Conservation (phyloP, 2,888 invertebrate genomes). For the Brachyopa scutellaris region DNA sequence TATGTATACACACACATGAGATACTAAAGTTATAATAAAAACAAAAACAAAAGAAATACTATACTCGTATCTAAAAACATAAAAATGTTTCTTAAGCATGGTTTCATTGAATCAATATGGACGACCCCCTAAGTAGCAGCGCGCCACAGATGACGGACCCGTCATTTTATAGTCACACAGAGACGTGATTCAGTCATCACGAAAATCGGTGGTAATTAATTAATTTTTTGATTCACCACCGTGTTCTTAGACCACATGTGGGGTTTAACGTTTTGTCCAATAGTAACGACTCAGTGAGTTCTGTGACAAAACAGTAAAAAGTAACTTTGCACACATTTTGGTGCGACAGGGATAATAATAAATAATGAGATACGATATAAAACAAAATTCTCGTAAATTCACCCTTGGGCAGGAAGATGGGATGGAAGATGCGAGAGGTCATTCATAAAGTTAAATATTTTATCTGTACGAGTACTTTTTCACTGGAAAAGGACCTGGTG, state of each 20-base stretch:
- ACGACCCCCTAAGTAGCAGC: conserved; percentile 63
- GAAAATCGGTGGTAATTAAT: conserved; percentile 69
- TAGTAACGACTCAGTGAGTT: neutral
- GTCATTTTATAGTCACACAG: conserved; percentile 68
- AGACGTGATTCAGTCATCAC: conserved; percentile 72
- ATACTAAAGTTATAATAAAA: conserved; percentile 24
- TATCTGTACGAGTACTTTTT: conserved; percentile 7
- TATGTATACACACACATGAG: conserved; percentile 19
- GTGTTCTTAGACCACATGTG: conserved; percentile 55
- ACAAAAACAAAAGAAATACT: neutral
- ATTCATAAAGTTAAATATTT: conserved; percentile 72
- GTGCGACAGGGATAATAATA: conserved; percentile 67
- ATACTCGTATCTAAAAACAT: conserved; percentile 46
- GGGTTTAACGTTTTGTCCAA: conserved; percentile 50
- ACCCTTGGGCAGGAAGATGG: conserved; percentile 22
- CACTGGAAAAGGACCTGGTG: too few relatives aligned
- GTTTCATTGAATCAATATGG: conserved; percentile 49
- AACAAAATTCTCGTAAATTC: conserved; percentile 68
- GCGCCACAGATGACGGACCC: conserved; percentile 61
- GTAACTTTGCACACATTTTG: conserved; percentile 19
- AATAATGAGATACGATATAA: conserved; percentile 69
- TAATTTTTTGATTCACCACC: conserved; percentile 34
- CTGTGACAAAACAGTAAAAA: conserved; percentile 23
- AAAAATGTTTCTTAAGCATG: conserved; percentile 46
- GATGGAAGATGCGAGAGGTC: conserved; percentile 19